Conservation (phyloP, 1,140 invertebrate genomes). For the Lysiphlebus fabarum region DNA sequence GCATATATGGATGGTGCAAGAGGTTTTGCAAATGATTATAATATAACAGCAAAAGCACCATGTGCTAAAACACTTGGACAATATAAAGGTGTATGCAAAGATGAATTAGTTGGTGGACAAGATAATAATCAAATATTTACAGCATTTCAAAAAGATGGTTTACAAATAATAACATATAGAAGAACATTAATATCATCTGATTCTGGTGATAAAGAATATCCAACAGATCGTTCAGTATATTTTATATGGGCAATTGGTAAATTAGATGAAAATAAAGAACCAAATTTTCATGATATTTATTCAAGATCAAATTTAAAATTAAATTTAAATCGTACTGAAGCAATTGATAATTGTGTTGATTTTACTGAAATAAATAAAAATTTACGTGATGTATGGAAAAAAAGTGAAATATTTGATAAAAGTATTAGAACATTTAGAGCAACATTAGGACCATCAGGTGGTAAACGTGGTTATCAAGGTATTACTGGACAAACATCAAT, state of each 20-base stretch:
- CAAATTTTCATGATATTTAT: conserved; percentile 80
- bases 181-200: conserved; percentile 71
- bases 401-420: conserved; percentile 73
- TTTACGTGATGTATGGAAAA: conserved; percentile 60
- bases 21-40: conserved; percentile 78
- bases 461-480: conserved; percentile 71
- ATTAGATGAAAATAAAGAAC: conserved; percentile 74
- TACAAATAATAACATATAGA: conserved; percentile 76
- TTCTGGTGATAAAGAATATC: conserved; percentile 72
- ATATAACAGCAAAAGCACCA: conserved; percentile 78
- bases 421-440: conserved; percentile 73
- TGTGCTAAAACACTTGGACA: conserved; percentile 81
- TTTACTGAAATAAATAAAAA: conserved; percentile 59
- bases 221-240: conserved; percentile 63
- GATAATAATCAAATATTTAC: conserved; percentile 77
- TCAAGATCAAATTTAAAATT: conserved; percentile 68
- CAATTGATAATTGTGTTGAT: conserved; percentile 66
- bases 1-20: conserved; percentile 70
- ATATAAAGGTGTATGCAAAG: conserved; percentile 82
- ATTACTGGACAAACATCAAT: conserved; percentile 61
- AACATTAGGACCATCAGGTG: conserved; percentile 77
- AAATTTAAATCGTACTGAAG: conserved; percentile 64
- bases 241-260: conserved; percentile 84
- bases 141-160: conserved; percentile 66
- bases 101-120: conserved; percentile 71